These are phyloP conservation scores for Leucophenga varia DNA, from an alignment of 1,140 invertebrate species.

Conservation along the genomic window DNA sequence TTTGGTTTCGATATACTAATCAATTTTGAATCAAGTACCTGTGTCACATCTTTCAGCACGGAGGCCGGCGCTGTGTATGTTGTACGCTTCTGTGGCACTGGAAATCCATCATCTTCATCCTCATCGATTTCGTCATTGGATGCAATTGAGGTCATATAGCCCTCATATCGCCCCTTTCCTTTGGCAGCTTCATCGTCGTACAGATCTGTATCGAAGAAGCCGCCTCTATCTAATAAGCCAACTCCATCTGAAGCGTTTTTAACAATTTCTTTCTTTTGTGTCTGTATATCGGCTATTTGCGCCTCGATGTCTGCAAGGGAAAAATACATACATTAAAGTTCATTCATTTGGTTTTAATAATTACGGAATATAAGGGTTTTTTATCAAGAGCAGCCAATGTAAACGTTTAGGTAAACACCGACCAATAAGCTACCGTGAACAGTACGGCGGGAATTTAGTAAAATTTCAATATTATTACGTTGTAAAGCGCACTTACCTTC, in stretches of 20 bases:
- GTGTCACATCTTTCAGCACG: constrained; percentile 85
- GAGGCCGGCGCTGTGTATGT: constrained; percentile 85
- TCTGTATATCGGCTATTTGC: constrained; percentile 87
- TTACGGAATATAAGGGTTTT: background rate
- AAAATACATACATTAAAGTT: background rate
- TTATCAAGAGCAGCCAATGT: background rate
- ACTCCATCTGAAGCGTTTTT: constrained; percentile 70
- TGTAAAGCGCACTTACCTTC: constrained; percentile 64
- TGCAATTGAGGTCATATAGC: constrained; percentile 94
- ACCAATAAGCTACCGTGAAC: background rate
- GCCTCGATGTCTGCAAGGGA: constrained; percentile 84
- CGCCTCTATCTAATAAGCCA: constrained; percentile 84
- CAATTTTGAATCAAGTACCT: constrained; percentile 61
- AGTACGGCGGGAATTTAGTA: background rate
- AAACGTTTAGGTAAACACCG: background rate
- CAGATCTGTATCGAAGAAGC: constrained; percentile 86
- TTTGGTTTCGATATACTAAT: background rate
- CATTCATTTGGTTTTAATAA: background rate
- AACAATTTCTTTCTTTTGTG: constrained; percentile 76
- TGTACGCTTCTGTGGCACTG: constrained; percentile 68
- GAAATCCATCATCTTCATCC: constrained; percentile 74
- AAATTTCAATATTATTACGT: background rate
- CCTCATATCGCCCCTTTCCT: constrained; percentile 80
- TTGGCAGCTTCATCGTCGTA: constrained; percentile 72
- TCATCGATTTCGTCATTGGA: constrained; percentile 85